Evolutionary conservation across 2,113 vertebrate genomes (phyloP).

Genomic region (Scophthalmus maximus): DNA sequence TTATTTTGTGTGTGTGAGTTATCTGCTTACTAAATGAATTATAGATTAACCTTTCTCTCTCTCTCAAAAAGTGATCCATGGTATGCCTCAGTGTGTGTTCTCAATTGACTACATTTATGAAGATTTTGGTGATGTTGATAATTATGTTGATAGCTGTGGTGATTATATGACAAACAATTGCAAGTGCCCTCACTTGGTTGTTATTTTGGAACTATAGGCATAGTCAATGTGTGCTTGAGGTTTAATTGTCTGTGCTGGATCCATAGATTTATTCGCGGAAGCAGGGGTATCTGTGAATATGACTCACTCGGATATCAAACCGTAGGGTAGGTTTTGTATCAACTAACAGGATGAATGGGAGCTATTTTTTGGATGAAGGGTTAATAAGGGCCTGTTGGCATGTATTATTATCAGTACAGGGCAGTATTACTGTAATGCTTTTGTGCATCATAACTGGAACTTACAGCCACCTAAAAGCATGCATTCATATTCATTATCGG

Average conservation of each 20-base stretch:
- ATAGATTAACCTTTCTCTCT: slow-evolving; percentile 58
- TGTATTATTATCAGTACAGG: slow-evolving; percentile 57
- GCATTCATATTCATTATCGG: slow-evolving; percentile 63
- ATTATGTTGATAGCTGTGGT: slow-evolving; percentile 81
- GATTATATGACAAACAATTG: slow-evolving; percentile 78
- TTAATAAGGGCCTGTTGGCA: slow-evolving; percentile 54
- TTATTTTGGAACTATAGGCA: slow-evolving; percentile 76
- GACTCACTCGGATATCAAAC: slow-evolving; percentile 59
- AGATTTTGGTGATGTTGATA: slow-evolving; percentile 75
- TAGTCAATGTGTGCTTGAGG: slow-evolving; percentile 71
- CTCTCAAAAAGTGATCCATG: slow-evolving; percentile 69
- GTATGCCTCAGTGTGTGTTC: slow-evolving; percentile 79
- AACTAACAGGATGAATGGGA: slow-evolving; percentile 26
- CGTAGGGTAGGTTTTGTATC: slow-evolving; percentile 44
- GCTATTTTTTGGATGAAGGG: slow-evolving; percentile 32
- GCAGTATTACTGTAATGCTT: slow-evolving; percentile 57
- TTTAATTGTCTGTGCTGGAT: slow-evolving; percentile 72
- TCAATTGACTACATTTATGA: slow-evolving; percentile 73
- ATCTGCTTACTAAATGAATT: slow-evolving; percentile 58
- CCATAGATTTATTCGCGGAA: slow-evolving; percentile 68
- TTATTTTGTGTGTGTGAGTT: slow-evolving; percentile 45
- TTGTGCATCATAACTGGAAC: slow-evolving; percentile 62
- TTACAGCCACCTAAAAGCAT: slow-evolving; percentile 69
- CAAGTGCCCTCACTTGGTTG: slow-evolving; percentile 82
- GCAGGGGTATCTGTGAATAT: slow-evolving; percentile 76